Conservation (phyloP, 2,888 invertebrate species). For the Cristatella mucedo region DNA sequence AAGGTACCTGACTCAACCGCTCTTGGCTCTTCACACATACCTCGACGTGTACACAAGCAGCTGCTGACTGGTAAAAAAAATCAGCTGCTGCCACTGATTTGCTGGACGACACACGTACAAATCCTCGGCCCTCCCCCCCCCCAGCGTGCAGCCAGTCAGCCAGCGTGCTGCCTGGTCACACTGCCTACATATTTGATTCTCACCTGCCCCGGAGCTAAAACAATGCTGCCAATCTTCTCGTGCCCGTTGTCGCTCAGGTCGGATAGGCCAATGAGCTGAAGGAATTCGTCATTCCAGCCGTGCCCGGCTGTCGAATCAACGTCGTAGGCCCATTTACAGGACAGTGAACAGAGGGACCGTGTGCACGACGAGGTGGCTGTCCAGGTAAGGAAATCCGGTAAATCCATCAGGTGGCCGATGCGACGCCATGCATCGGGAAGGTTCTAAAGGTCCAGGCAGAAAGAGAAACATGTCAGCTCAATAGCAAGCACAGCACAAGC, state of each 20-base stretch:
- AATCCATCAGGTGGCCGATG: conserved; percentile 64
- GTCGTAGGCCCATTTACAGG: conserved; percentile 81
- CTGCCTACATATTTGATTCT: no score
- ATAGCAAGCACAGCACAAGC: no score
- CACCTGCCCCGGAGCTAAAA: conserved; percentile 56
- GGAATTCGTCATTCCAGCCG: conserved; percentile 59
- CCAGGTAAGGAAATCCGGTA: conserved; percentile 86
- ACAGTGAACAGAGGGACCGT: conserved; percentile 74
- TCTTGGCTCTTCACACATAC: no score
- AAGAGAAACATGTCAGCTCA: no score
- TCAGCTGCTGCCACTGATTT: no score
- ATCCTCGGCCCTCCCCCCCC: no score
- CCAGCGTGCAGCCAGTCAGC: no score
- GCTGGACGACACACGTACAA: no score
- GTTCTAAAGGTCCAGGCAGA: neutral
- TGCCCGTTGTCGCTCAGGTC: conserved; percentile 46
- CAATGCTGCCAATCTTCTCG: conserved; percentile 39
- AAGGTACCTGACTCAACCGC: no score
- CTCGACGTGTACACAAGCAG: no score
- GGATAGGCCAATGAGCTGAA: conserved; percentile 54
- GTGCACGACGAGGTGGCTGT: conserved; percentile 48
- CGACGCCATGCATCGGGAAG: conserved; percentile 49
- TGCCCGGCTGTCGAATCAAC: conserved; percentile 39
- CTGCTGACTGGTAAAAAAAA: no score
- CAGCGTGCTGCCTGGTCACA: no score